A percentile compares a stretch with the other conserved stretches of the same genome.
Evolutionary conservation across 2,888 invertebrate species (phyloP).

Genomic region (Mythimna albipuncta): DNA sequence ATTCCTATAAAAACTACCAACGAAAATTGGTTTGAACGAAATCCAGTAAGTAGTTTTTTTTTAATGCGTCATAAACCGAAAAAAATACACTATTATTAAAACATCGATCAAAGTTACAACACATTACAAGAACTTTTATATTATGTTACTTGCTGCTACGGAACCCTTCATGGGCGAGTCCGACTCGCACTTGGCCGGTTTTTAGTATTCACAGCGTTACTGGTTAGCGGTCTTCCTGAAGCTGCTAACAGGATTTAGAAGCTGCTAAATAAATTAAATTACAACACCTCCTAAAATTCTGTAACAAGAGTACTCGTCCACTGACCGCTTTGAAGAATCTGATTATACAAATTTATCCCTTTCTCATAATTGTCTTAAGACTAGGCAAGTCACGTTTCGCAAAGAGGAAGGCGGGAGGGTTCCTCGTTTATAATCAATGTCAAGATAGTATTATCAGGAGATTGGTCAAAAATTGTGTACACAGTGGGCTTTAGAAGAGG

Average conservation of each 20-base stretch:
- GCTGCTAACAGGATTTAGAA: slow-evolving; percentile 31
- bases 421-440: slow-evolving; percentile 71
- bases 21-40: too few species aligned
- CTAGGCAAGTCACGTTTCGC: slow-evolving; percentile 74
- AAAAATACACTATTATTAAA: too few species aligned
- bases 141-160: too few species aligned
- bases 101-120: too few species aligned
- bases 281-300: slow-evolving; percentile 51
- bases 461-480: slow-evolving; percentile 66
- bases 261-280: slow-evolving; percentile 45
- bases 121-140: too few species aligned
- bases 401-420: slow-evolving; percentile 63
- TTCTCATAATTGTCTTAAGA: slow-evolving; percentile 70
- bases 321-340: slow-evolving; percentile 73
- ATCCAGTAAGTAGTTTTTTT: too few species aligned
- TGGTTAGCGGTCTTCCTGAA: slow-evolving; percentile 4
- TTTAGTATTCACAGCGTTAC: slow-evolving; percentile 34
- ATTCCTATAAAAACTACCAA: too few species aligned
- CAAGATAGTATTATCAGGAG: slow-evolving; percentile 67
- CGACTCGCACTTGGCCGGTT: too few species aligned
- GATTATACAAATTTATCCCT: slow-evolving; percentile 73
- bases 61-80: too few species aligned
- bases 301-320: slow-evolving; percentile 63
- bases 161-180: too few species aligned
- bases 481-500: slow-evolving; percentile 53